These are phyloP conservation scores for Ochropleura leucogaster DNA, from an alignment of 2,888 invertebrate species.

Conservation along the genomic window DNA sequence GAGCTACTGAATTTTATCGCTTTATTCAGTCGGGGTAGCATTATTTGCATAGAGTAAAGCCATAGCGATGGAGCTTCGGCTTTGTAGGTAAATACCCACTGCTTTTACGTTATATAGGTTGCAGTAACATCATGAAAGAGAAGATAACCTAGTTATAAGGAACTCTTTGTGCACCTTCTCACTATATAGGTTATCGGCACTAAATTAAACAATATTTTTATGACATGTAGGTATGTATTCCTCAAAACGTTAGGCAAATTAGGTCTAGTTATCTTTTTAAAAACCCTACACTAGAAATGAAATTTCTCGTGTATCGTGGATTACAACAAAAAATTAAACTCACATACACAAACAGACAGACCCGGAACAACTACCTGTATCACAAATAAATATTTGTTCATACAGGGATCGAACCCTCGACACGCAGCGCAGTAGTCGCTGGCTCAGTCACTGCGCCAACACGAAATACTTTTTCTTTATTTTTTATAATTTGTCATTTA, in stretches of 20 bases:
- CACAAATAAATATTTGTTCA: too few relatives aligned
- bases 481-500: too few relatives aligned
- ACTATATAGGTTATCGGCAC: not conserved
- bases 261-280: too few relatives aligned
- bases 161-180: not conserved
- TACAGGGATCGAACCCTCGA: too few relatives aligned
- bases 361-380: too few relatives aligned
- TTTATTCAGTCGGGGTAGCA: conserved; percentile 16
- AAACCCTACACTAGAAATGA: too few relatives aligned
- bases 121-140: conserved; percentile 5
- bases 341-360: too few relatives aligned
- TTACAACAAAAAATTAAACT: too few relatives aligned
- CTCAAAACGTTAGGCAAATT: not conserved
- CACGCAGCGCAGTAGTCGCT: too few relatives aligned
- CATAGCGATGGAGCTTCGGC: conserved; percentile 5
- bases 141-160: not conserved
- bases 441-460: too few relatives aligned
- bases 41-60: conserved; percentile 22
- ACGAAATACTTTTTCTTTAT: too few relatives aligned
- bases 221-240: not conserved
- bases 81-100: conserved; percentile 12
- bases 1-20: conserved; percentile 2
- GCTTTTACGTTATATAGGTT: not conserved
- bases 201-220: not conserved
- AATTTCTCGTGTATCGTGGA: too few relatives aligned